phyloP scores from a whole-genome alignment of 2,113 vertebrate genomes.

The Archilochus colubris region DNA sequence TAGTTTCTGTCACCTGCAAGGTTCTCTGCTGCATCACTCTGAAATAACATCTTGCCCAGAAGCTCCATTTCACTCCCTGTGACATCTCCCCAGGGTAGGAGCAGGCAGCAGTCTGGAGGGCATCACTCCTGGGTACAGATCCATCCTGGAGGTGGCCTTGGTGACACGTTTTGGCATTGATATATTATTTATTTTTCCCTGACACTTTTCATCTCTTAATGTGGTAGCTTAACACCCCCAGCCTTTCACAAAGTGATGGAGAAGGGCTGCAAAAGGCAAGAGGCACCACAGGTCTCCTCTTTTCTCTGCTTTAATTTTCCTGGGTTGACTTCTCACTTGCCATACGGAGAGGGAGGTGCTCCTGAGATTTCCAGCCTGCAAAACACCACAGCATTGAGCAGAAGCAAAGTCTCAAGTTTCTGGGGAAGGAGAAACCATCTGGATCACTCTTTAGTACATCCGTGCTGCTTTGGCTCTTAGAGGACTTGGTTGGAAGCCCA shows the following conservation, averaged over 20 bases:
- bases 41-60: not conserved
- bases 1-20: conserved; percentile 44
- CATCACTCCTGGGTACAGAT: not conserved
- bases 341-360: not conserved
- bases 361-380: not conserved
- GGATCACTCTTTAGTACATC: conserved; percentile 2
- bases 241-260: not conserved
- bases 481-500: not conserved
- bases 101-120: not conserved
- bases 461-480: not conserved
- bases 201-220: not conserved
- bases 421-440: conserved; percentile 10
- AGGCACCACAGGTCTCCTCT: conserved; percentile 6
- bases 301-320: conserved; percentile 7
- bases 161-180: not conserved
- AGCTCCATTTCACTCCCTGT: conserved; percentile 7
- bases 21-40: conserved; percentile 10
- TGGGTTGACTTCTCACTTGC: not conserved
- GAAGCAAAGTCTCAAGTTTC: not conserved
- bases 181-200: conserved; percentile 50
- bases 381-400: not conserved
- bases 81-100: conserved; percentile 3
- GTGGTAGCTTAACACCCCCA: not conserved
- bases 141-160: conserved; percentile 43
- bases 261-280: conserved; percentile 10